Percentiles rank a stretch among this genome's conserved stretches.
These are phyloP conservation scores for Hypothenemus hampei DNA, from an alignment of 1,140 invertebrate species.

Conservation along the genomic window DNA sequence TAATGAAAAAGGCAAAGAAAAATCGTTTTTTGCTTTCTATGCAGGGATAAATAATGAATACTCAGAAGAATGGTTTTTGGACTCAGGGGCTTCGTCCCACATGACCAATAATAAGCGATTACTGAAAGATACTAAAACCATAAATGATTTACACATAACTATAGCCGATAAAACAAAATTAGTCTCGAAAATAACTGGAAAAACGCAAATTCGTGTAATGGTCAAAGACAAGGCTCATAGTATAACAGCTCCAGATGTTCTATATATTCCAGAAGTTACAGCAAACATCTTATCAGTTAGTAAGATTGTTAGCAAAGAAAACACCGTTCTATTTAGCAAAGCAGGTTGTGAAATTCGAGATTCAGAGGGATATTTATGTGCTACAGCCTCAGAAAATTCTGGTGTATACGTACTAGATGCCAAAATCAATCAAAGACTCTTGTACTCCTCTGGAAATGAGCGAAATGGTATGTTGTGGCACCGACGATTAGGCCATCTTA, in stretches of 20 bases:
- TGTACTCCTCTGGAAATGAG: not conserved
- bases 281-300: conserved; percentile 22
- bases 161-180: too few relatives aligned
- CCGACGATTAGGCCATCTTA: not conserved
- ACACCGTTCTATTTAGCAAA: conserved; percentile 13
- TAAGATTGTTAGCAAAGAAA: conserved; percentile 19
- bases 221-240: not conserved
- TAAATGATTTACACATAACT: too few relatives aligned
- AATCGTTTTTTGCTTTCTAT: not conserved
- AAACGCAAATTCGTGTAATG: conserved; percentile 12
- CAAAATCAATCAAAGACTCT: too few relatives aligned
- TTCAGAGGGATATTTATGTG: not conserved
- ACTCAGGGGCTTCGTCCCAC: too few relatives aligned
- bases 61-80: too few relatives aligned
- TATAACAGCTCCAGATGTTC: conserved; percentile 2
- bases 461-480: not conserved
- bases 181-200: too few relatives aligned
- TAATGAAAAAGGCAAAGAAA: not conserved
- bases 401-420: not conserved
- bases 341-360: not conserved
- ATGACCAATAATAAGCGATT: too few relatives aligned
- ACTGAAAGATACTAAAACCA: too few relatives aligned
- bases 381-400: not conserved
- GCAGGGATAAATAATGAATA: too few relatives aligned
- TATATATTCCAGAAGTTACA: conserved; percentile 15